Base-by-base conservation (phyloP, 2,888 invertebrate species). In the Sinopyrophorus schimmeli region DNA sequence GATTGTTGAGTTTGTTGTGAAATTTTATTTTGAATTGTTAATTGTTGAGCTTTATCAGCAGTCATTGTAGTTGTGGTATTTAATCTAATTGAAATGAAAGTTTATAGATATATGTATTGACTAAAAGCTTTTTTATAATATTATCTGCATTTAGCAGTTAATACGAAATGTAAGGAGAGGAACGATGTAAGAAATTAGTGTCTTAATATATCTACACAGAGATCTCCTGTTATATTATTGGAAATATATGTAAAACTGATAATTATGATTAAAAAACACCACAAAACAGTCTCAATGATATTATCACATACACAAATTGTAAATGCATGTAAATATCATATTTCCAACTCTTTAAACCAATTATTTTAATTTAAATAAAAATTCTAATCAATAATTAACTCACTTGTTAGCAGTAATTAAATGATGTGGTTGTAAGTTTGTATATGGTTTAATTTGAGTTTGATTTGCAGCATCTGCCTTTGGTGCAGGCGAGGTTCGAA, bases 401-500 rank as follows among this genome's bases (percentile, higher is more conserved):
- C 67, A 78, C 79, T 80, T 79, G 57, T 77, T 80, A 40, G 75
- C 73, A 16, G 77, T 73, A 6, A 78, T 77, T 21, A 79, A 71
- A 58, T 77, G 78, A 46, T 74, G 77, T 38, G 70, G 72, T 47
- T 71, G 71, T 32, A 75, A 72, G 26, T 73, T 70, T 2, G 65
- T 74, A 55, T 80, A 79, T 18, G 80, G 75, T 74, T 75, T 68
- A 73, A 81, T 70, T 74, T 73, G 78, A 0, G 86, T 86, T 66
- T 86, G 86, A 70, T 86, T 88, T 3, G 86, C 85, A 1, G 85
- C 86, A 65, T 86, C 87, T 54, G 81, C 82, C 70, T 84, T 87
- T 50, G 87, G 81, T 12, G 87, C 86, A n/a, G 88, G 87, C 2
- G 84, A 81, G 40, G 77, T 77, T 47, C 84, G 75, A 59, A 83